These are phyloP conservation scores for Microchrysa polita DNA, from an alignment of 2,888 invertebrate species.

Conservation along the genomic window DNA sequence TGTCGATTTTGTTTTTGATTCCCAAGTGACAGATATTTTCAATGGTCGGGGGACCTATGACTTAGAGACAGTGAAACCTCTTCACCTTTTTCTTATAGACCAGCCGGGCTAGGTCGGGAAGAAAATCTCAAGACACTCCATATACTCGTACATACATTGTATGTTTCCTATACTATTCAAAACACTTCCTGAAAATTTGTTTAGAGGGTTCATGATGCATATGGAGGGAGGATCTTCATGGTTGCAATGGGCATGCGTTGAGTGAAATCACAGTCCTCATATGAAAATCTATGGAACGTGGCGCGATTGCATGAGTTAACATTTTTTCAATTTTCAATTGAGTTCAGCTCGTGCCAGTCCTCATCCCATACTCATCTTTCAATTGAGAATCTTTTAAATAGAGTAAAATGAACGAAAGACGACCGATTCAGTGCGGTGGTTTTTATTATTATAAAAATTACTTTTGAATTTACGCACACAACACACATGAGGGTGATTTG, in stretches of 20 bases:
- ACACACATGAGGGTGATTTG: slow-evolving; percentile 36
- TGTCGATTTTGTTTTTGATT: slow-evolving; percentile 37
- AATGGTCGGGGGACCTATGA: slow-evolving; percentile 3
- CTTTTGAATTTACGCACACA: slow-evolving; percentile 16
- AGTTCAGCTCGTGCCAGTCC: slow-evolving; percentile 36
- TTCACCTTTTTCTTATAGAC: slow-evolving; percentile 28
- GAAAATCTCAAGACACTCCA: slow-evolving; percentile 2
- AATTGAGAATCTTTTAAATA: slow-evolving; percentile 37
- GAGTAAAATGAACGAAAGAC: no score
- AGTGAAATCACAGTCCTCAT: no score
- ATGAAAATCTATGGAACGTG: slow-evolving; percentile 18
- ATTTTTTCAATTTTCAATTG: slow-evolving; percentile 26
- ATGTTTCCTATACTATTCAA: not conserved
- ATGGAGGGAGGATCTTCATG: not conserved
- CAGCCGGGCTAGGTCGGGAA: slow-evolving; percentile 7
- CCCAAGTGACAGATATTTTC: slow-evolving; percentile 39
- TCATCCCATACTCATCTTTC: slow-evolving; percentile 19
- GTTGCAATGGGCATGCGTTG: no score
- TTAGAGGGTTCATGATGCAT: not conserved
- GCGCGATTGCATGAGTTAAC: slow-evolving; percentile 4
- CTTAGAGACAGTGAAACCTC: slow-evolving; percentile 8
- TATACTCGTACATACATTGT: no score
- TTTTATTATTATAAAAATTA: slow-evolving; percentile 21
- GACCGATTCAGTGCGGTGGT: no score
- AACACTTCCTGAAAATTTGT: slow-evolving; percentile 29